Evolutionary conservation across 2,113 vertebrate genomes (phyloP).

Genomic region (Phoenicopterus ruber): DNA sequence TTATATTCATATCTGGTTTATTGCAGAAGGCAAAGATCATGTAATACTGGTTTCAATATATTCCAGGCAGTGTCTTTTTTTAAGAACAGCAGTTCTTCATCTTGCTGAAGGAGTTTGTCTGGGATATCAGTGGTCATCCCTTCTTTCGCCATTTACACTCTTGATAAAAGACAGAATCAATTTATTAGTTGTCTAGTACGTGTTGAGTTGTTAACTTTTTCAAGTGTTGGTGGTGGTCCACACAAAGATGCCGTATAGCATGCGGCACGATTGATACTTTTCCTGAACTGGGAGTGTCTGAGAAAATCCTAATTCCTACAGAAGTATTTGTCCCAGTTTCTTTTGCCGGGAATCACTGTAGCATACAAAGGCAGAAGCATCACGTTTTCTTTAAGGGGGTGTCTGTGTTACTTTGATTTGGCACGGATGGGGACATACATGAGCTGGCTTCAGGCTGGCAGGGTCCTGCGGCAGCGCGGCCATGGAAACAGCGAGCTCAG

Average conservation of each 20-base stretch:
- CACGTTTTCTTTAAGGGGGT: no score
- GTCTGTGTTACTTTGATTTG: neutral
- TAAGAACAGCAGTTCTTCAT: neutral
- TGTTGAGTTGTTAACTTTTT: neutral
- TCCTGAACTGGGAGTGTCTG: neutral
- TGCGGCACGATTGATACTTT: rapidly evolving
- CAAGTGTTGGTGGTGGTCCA: neutral
- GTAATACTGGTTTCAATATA: neutral
- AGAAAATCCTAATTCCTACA: neutral
- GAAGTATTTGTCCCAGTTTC: rapidly evolving
- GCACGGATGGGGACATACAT: rapidly evolving
- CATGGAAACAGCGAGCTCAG: neutral
- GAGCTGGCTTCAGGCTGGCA: neutral
- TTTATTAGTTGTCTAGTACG: neutral
- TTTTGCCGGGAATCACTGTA: neutral
- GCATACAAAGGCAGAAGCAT: neutral
- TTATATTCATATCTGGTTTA: neutral
- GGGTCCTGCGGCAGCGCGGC: neutral
- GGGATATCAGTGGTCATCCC: neutral
- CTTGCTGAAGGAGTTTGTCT: neutral
- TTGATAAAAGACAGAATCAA: neutral
- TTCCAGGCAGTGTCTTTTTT: neutral
- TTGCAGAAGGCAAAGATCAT: neutral
- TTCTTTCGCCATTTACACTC: neutral
- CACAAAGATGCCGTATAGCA: rapidly evolving